phyloP scores from a whole-genome alignment of 1,140 invertebrate genomes.

The Archivesica marissinica region DNA sequence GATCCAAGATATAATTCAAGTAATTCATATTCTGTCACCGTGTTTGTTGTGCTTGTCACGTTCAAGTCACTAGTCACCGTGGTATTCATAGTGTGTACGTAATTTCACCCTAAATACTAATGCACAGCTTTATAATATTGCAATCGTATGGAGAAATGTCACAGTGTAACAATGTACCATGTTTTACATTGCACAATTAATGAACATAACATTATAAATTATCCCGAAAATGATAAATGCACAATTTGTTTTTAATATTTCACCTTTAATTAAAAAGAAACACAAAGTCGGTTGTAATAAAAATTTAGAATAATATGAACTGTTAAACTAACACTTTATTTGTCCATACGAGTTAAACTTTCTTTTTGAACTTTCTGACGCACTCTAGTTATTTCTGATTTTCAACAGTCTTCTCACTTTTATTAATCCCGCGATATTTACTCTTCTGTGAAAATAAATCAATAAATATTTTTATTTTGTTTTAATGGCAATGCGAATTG shows the following conservation, averaged over 20 bases:
- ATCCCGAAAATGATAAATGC: not conserved
- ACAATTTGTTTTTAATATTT: not conserved
- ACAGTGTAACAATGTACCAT: not conserved
- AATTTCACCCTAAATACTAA: not conserved
- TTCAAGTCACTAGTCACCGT: not conserved
- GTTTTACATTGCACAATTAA: not conserved
- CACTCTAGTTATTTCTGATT: not conserved
- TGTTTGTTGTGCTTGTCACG: not conserved
- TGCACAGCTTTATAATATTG: not conserved
- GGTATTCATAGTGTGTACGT: not conserved
- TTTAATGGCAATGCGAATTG: not conserved
- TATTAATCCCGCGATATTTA: not conserved
- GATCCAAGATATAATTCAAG: conserved; percentile 30
- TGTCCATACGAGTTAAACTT: no score
- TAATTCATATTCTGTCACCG: not conserved
- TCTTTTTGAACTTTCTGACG: not conserved
- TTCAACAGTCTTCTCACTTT: not conserved
- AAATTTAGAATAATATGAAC: no score
- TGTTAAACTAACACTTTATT: no score
- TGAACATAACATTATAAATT: not conserved
- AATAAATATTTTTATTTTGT: no score
- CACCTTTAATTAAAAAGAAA: no score
- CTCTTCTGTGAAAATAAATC: not conserved
- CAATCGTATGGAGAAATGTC: not conserved
- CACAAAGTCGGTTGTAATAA: no score